These are phyloP conservation scores for Proales similis DNA, from an alignment of 1,140 invertebrate species.

Conservation along the genomic window DNA sequence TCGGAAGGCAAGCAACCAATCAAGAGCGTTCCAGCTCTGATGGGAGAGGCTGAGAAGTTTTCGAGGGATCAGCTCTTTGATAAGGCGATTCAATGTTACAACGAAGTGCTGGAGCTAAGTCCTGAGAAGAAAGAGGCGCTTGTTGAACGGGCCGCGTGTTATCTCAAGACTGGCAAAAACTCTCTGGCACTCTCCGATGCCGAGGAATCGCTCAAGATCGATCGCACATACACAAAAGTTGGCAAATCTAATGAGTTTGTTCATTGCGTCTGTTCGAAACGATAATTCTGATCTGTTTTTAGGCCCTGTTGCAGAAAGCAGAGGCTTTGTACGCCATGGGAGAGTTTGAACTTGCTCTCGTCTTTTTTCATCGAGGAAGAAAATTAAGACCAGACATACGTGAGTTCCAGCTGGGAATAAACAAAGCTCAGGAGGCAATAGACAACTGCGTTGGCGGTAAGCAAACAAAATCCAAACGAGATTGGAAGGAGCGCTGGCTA, in stretches of 20 bases:
- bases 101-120: constrained; percentile 65
- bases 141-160: constrained; percentile 78
- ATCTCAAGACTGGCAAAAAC: constrained; percentile 76
- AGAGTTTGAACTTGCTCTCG: constrained; percentile 82
- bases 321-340: constrained; percentile 83
- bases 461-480: constrained; percentile 36
- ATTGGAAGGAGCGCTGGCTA: not conserved
- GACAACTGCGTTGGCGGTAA: constrained; percentile 76
- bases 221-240: constrained; percentile 67
- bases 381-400: constrained; percentile 73
- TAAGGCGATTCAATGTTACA: constrained; percentile 43
- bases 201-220: constrained; percentile 66
- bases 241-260: constrained; percentile 9
- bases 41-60: constrained; percentile 38
- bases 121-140: constrained; percentile 73
- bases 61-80: constrained; percentile 27
- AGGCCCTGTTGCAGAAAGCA: constrained; percentile 80
- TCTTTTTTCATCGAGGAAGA: constrained; percentile 79
- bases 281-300: constrained; percentile 8
- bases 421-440: constrained; percentile 87
- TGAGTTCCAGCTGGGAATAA: constrained; percentile 77
- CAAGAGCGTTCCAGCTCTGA: constrained; percentile 36
- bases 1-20: constrained; percentile 27
- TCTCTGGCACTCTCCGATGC: constrained; percentile 73
- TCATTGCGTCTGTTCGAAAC: not conserved